These are phyloP conservation scores for Nematolebias whitei DNA, from an alignment of 2,113 vertebrate species.

Conservation along the genomic window DNA sequence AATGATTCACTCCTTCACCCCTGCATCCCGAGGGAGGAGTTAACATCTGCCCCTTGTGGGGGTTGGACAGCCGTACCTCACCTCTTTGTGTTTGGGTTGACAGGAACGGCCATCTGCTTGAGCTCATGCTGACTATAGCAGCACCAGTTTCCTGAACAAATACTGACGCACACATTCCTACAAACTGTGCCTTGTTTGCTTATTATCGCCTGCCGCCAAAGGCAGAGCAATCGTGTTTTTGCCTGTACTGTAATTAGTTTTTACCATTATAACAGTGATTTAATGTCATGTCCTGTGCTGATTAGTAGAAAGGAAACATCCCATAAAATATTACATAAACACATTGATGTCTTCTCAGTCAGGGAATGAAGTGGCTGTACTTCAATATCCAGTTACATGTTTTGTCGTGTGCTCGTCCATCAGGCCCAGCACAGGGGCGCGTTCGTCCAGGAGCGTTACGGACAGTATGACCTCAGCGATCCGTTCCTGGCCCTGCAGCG, in stretches of 20 bases:
- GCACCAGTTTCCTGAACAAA: slow-evolving; percentile 42
- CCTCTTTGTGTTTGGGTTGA: slow-evolving; percentile 74
- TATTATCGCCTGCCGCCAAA: not conserved
- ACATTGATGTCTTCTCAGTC: slow-evolving; percentile 2
- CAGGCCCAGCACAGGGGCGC: slow-evolving; percentile 92
- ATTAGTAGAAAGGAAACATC: slow-evolving; percentile 15
- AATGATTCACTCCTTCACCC: slow-evolving; percentile 47
- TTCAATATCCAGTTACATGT: not conserved
- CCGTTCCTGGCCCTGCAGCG: slow-evolving; percentile 94
- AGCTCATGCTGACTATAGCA: slow-evolving; percentile 47
- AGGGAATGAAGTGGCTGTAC: not conserved
- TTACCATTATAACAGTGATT: too few relatives aligned
- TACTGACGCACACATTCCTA: not conserved
- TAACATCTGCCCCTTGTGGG: slow-evolving; percentile 74
- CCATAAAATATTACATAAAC: slow-evolving; percentile 8
- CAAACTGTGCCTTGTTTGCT: slow-evolving; percentile 1
- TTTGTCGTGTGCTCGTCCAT: slow-evolving; percentile 22
- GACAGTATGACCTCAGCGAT: slow-evolving; percentile 94
- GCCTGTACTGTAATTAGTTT: too few relatives aligned
- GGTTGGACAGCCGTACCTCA: slow-evolving; percentile 52
- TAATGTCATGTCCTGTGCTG: slow-evolving; percentile 15
- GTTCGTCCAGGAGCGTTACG: slow-evolving; percentile 95
- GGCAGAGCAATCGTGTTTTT: too few relatives aligned
- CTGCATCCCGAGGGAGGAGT: slow-evolving; percentile 67
- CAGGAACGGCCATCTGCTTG: slow-evolving; percentile 69